Conservation (phyloP, 2,113 vertebrate species). For the Tragelaphus scriptus region DNA sequence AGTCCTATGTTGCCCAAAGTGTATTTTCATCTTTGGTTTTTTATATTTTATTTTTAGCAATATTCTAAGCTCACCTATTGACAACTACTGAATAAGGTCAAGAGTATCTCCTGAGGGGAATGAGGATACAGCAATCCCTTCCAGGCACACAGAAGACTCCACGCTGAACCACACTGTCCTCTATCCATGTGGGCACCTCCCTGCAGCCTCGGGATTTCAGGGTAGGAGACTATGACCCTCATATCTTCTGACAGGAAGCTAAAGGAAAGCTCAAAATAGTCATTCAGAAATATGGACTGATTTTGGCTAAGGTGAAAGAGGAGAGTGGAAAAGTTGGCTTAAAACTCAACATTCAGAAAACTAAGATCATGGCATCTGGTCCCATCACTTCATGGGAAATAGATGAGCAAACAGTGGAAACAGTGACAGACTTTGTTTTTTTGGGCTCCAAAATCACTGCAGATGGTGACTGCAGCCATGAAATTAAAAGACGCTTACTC, state of each 20-base stretch:
- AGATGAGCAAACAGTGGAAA: too few species aligned
- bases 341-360: too few species aligned
- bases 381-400: too few species aligned
- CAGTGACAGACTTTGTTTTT: too few species aligned
- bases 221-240: neutral
- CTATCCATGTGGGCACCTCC: neutral
- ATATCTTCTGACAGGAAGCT: neutral
- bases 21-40: neutral
- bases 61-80: neutral
- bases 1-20: neutral
- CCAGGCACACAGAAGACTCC: neutral
- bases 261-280: neutral
- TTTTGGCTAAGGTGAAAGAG: neutral
- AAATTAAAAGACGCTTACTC: too few species aligned
- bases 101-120: neutral
- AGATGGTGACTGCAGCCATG: too few species aligned
- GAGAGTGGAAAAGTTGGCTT: too few species aligned
- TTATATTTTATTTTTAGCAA: constrained; percentile 2
- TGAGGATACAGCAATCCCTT: neutral
- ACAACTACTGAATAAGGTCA: neutral
- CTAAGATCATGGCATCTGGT: too few species aligned
- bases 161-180: neutral
- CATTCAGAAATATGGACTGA: neutral
- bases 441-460: too few species aligned
- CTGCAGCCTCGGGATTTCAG: neutral